Evolutionary conservation across 2,113 vertebrate species (phyloP).

Genomic region (Otocyon megalotis): DNA sequence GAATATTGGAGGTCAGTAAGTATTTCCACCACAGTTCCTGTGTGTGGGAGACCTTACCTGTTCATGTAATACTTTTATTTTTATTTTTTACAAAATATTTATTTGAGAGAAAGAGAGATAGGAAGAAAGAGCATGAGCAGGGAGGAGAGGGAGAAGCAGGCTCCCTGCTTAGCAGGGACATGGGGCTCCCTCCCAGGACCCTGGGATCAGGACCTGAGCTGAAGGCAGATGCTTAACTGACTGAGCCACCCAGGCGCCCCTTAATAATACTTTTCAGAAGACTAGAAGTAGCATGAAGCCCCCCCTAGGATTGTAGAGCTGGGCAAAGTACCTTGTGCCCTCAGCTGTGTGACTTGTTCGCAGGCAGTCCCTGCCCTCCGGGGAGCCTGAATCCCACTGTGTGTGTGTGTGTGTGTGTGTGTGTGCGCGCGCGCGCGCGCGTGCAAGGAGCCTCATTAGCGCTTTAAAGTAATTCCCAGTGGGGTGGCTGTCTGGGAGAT

Average conservation of each 20-base stretch:
- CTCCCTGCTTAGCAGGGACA: too few species aligned
- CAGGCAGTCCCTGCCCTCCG: background rate
- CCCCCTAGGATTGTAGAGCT: background rate
- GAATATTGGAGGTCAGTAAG: background rate
- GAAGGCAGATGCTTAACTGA: too few species aligned
- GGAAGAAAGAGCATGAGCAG: too few species aligned
- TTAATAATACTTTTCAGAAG: background rate
- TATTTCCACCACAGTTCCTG: background rate
- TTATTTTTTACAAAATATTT: too few species aligned
- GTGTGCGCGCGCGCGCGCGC: too few species aligned
- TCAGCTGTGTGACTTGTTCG: fast-evolving
- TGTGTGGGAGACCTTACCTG: background rate
- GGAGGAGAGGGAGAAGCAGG: too few species aligned
- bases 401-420: background rate
- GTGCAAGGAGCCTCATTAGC: background rate
- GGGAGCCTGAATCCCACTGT: background rate
- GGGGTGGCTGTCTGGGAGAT: background rate
- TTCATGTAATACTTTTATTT: background rate
- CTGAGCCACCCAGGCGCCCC: too few species aligned
- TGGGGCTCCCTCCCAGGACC: too few species aligned
- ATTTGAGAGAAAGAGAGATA: too few species aligned
- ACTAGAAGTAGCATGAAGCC: background rate
- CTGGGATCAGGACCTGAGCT: too few species aligned
- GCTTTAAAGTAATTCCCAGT: background rate
- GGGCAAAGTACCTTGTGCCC: background rate